Percentiles rank a stretch among this genome's conserved stretches.
These are phyloP conservation scores for Lepus oiostolus DNA, from an alignment of 2,797 vertebrate genomes.

Conservation along the genomic window DNA sequence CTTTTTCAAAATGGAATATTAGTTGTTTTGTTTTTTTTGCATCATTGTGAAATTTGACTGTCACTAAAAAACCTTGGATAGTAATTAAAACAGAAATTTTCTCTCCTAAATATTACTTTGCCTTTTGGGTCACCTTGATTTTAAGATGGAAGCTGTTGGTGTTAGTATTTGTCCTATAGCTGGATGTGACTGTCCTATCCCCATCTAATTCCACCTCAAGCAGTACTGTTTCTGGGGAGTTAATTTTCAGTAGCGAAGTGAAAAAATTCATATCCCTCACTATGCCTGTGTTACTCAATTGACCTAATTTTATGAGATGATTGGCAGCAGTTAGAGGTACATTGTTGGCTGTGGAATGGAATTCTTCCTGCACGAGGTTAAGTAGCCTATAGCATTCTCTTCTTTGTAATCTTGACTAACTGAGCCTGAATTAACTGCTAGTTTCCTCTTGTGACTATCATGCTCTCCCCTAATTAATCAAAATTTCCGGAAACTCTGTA, in stretches of 20 bases:
- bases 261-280: neutral
- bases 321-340: constrained; percentile 34
- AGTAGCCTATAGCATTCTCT: constrained; percentile 29
- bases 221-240: neutral
- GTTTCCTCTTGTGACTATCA: constrained; percentile 70
- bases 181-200: neutral
- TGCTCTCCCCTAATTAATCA: constrained; percentile 81
- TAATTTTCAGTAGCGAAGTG: constrained; percentile 50
- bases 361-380: constrained; percentile 51
- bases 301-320: constrained; percentile 27
- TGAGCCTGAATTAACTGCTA: constrained; percentile 71
- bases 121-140: constrained; percentile 19
- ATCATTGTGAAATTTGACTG: constrained; percentile 41
- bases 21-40: constrained; percentile 39
- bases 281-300: neutral
- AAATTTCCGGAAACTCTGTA: constrained; percentile 77
- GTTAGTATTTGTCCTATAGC: constrained; percentile 18
- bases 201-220: neutral
- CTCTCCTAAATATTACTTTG: constrained; percentile 55
- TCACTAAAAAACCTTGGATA: constrained; percentile 14
- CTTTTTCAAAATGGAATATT: constrained; percentile 11
- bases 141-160: neutral
- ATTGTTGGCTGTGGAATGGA: constrained; percentile 2
- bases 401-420: constrained; percentile 78
- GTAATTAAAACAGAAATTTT: constrained; percentile 53